A percentile compares a stretch with the other conserved stretches of the same genome.
Conservation (phyloP, 2,888 invertebrate genomes). For the Luffia ferchaultella region DNA sequence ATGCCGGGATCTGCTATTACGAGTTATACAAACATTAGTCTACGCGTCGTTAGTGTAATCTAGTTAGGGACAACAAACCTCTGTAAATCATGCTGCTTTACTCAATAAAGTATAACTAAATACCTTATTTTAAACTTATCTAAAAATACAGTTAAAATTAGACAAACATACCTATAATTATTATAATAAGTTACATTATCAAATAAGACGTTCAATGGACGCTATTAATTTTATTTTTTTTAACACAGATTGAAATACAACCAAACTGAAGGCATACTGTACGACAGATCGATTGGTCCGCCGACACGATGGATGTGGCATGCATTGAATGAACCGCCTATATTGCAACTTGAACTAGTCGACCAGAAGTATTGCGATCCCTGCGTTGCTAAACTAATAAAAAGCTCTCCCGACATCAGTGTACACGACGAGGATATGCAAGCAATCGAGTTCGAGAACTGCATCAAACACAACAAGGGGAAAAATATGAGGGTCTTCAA, state of each 20-base stretch:
- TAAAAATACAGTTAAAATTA: neutral
- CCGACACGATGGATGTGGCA: constrained; percentile 58
- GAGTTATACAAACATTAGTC: no score
- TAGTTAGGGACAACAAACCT: no score
- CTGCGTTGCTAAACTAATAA: neutral
- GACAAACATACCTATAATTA: neutral
- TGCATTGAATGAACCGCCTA: constrained; percentile 49
- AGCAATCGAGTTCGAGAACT: constrained; percentile 51
- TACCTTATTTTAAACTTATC: neutral
- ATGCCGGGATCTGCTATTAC: no score
- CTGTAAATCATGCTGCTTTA: no score
- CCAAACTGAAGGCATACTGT: constrained; percentile 52
- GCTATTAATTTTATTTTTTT: no score
- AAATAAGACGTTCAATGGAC: neutral
- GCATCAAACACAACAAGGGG: neutral
- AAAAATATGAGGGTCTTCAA: constrained; percentile 16
- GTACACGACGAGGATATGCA: constrained; percentile 48
- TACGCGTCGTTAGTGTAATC: no score
- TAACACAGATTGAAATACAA: constrained; percentile 46
- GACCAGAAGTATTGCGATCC: constrained; percentile 18
- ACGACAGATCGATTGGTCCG: constrained; percentile 45
- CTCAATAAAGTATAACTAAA: neutral
- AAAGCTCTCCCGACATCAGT: neutral
- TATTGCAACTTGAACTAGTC: constrained; percentile 53
- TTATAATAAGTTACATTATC: neutral